Percentiles rank a stretch among this genome's conserved stretches.
These are phyloP conservation scores for Rostratula benghalensis DNA, from an alignment of 2,113 vertebrate species.

Conservation along the genomic window DNA sequence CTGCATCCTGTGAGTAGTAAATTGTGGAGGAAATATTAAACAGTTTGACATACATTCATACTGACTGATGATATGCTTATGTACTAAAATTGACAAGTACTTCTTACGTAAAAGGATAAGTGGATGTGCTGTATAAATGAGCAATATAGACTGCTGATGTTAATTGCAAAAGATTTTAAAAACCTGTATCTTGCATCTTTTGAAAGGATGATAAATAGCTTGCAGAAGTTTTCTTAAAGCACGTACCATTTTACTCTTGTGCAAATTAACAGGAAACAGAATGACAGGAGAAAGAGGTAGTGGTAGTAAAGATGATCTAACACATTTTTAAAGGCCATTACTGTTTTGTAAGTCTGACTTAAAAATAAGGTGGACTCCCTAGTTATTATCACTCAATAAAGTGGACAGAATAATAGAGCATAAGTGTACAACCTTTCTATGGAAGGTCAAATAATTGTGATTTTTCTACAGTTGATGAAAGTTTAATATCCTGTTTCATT, in stretches of 20 bases:
- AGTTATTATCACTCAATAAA: neutral
- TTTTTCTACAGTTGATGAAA: conserved; percentile 72
- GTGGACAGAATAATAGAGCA: neutral
- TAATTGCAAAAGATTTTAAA: neutral
- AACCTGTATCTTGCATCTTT: neutral
- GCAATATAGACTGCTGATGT: neutral
- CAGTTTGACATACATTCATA: neutral
- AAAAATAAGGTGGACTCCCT: neutral
- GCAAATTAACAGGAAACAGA: neutral
- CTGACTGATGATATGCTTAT: neutral
- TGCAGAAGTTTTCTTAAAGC: neutral
- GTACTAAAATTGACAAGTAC: neutral
- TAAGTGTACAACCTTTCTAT: conserved; percentile 53
- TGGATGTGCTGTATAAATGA: neutral
- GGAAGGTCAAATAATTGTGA: conserved; percentile 72
- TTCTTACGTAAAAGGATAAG: neutral
- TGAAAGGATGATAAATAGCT: neutral
- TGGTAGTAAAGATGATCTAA: neutral
- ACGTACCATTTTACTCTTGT: neutral
- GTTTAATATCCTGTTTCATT: conserved; percentile 78
- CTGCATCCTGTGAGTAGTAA: neutral
- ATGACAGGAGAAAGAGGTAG: neutral
- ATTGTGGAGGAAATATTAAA: neutral
- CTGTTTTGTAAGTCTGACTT: neutral
- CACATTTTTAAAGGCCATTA: neutral